Conservation (phyloP, 1,140 invertebrate species). For the Meloidogyne chitwoodi region DNA sequence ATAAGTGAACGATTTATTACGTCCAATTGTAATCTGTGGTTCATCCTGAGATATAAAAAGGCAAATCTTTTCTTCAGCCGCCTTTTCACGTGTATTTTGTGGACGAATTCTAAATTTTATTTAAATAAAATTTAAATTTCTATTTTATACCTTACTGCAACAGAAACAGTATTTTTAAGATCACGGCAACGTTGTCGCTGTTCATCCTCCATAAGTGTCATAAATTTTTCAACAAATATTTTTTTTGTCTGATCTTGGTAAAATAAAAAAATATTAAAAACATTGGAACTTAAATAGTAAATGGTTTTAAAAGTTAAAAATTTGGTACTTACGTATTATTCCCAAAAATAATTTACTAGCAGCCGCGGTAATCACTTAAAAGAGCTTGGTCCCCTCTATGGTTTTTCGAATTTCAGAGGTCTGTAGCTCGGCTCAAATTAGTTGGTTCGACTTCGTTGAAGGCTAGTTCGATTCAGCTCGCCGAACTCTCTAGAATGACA, state of each 20-base stretch:
- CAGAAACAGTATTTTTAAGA: not conserved
- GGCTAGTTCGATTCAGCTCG: too few species aligned
- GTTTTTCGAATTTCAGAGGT: too few species aligned
- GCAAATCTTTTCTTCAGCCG: constrained; percentile 89
- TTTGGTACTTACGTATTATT: too few species aligned
- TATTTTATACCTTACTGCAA: constrained; percentile 3
- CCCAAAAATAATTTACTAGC: too few species aligned
- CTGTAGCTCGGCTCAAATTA: too few species aligned
- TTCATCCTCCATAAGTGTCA: not conserved
- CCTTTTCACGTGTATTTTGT: constrained; percentile 81
- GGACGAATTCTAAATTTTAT: constrained; percentile 76
- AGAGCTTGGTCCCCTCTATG: too few species aligned
- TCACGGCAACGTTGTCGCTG: not conserved
- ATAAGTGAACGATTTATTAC: constrained; percentile 81
- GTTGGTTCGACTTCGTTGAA: too few species aligned
- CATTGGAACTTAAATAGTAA: too few species aligned
- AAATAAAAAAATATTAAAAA: not conserved
- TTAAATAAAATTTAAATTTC: not conserved
- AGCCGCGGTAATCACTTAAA: too few species aligned
- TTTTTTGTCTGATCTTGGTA: too few species aligned
- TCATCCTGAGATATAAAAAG: constrained; percentile 72
- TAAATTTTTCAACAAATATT: not conserved
- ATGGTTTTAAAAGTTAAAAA: too few species aligned
- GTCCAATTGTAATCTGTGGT: constrained; percentile 85
- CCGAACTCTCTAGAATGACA: too few species aligned